Evolutionary conservation across 2,797 vertebrate species (phyloP), one percentile per base, ranked within the genome.

Genomic region (Xiphorhynchus erythropygius): DNA sequence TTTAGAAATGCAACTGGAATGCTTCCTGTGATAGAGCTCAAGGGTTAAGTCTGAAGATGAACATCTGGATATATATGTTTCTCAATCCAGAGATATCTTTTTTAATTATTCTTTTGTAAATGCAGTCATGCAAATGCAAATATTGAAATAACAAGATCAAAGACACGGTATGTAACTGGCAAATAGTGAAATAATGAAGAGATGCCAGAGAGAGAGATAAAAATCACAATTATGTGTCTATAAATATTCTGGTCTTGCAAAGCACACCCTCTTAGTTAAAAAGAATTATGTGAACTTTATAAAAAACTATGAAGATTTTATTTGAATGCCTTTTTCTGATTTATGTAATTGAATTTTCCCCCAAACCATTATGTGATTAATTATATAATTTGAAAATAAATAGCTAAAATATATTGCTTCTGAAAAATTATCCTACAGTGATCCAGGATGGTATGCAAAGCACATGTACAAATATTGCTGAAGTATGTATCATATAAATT

Each of bases 181-280:
- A 84, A 94, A 82, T 82, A 52, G 13, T 79, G 55, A 93, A 87
- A 59, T 76, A 82, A 89, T 78, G 35, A 94, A 88, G 73, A n/a
- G 23, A 73, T 91, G 84, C 33, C 42, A 83, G 64, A 77, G 91
- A 85, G 56, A 88, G 59, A 95, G 63, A 75, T 42, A 91, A 90
- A 90, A 93, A 88, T 78, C 68, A 64, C 82, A 68, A 41, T 80
- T 84, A 50, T 13, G 5, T 59, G 28, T 44, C 56, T 93, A 32
- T 84, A 91, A 89, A 75, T 89, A 81, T 56, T 59, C 27, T 86
- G 47, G 6, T 53, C 77, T 50, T 75, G 52, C 30, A 67, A 87
- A 94, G 41, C 47, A 16, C 28, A 25, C 52, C 25, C n/a, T 91
- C 63, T 91, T 70, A 70, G 30, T 73, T 78, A 59, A 79, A 94